phyloP scores from a whole-genome alignment of 2,888 invertebrate species.

The Baronia brevicornis region DNA sequence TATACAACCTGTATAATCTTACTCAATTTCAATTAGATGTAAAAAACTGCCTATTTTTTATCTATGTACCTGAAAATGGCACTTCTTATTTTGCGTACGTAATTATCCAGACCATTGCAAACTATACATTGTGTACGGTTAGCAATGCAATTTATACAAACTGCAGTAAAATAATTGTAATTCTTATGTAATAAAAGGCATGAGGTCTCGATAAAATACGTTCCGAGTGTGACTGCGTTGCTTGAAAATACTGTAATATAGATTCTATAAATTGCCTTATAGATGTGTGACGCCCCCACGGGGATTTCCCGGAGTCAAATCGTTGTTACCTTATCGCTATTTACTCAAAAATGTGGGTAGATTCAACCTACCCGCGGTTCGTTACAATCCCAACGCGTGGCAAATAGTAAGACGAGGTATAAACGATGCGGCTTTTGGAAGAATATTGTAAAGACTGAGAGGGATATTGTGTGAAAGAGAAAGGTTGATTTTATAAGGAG shows the following conservation, averaged over 20 bases:
- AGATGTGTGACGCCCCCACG: constrained; percentile 31
- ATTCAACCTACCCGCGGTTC: neutral
- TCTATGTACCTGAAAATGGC: constrained; percentile 33
- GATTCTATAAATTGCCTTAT: constrained; percentile 53
- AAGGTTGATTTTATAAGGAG: constrained; percentile 11
- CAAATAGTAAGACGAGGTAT: neutral
- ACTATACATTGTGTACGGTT: too few species aligned
- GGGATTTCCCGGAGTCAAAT: constrained; percentile 18
- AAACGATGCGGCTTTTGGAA: neutral
- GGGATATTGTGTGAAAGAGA: constrained; percentile 6
- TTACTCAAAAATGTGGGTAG: neutral
- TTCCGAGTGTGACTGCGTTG: constrained; percentile 7
- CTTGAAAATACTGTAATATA: constrained; percentile 20
- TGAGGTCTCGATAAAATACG: constrained; percentile 10
- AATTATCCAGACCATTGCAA: too few species aligned
- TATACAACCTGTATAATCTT: too few species aligned
- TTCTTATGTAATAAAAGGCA: too few species aligned
- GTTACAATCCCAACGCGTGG: neutral
- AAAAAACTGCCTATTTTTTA: constrained; percentile 17
- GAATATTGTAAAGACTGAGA: constrained; percentile 11
- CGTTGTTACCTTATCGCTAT: neutral
- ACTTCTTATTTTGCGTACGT: constrained; percentile 27
- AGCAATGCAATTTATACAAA: too few species aligned
- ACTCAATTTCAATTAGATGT: too few species aligned
- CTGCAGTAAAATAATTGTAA: too few species aligned